Evolutionary conservation across 1,140 invertebrate species (phyloP).

Genomic region (Radopholus similis): DNA sequence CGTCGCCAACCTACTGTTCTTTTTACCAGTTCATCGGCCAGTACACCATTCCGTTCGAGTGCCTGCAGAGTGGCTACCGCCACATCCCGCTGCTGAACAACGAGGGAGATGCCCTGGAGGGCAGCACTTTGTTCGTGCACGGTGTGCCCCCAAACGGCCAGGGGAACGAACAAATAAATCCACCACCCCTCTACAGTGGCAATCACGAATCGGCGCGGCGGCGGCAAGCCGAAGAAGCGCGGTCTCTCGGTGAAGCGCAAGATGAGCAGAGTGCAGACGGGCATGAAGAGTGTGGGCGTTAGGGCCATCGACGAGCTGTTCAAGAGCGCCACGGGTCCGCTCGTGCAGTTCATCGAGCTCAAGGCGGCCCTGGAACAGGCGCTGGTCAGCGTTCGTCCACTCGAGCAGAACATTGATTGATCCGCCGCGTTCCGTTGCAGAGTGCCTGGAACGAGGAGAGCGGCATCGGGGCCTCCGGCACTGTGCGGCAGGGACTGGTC

Average conservation of each 20-base stretch:
- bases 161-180: constrained; percentile 61
- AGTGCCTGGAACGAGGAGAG: constrained; percentile 57
- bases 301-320: constrained; percentile 64
- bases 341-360: constrained; percentile 57
- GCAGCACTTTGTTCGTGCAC: constrained; percentile 68
- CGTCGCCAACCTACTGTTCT: too few species aligned
- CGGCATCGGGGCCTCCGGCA: constrained; percentile 52
- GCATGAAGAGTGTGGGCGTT: constrained; percentile 62
- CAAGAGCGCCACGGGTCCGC: constrained; percentile 60
- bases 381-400: constrained; percentile 34
- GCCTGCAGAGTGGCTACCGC: constrained; percentile 67
- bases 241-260: constrained; percentile 60
- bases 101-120: constrained; percentile 66
- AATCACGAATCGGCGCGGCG: constrained; percentile 31
- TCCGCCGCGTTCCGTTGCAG: constrained; percentile 2
- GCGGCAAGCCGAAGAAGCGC: constrained; percentile 58
- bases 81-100: constrained; percentile 66
- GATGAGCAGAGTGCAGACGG: constrained; percentile 49
- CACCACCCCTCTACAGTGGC: constrained; percentile 7
- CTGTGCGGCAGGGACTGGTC: constrained; percentile 53
- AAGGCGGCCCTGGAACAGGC: constrained; percentile 45
- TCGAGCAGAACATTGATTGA: not conserved
- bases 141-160: constrained; percentile 67
- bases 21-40: constrained; percentile 67
- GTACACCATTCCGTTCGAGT: constrained; percentile 68